Percentiles rank a stretch among this genome's conserved stretches.
These are phyloP conservation scores for Octopus bimaculoides DNA, from an alignment of 1,140 invertebrate species.

Conservation along the genomic window DNA sequence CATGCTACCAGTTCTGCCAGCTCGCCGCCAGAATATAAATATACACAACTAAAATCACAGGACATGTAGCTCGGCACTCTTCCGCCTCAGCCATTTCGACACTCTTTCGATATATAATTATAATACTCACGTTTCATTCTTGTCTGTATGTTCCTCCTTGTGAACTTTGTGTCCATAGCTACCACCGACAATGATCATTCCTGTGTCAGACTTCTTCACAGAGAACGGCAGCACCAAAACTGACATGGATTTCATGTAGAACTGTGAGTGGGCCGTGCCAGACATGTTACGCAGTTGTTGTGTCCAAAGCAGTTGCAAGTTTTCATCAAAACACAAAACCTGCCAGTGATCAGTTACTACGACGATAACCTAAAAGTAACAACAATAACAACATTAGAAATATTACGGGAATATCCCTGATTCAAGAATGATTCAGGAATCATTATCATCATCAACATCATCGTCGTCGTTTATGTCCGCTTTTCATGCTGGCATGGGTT, in stretches of 20 bases:
- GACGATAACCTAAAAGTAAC: conserved; percentile 39
- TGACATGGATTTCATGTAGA: conserved; percentile 38
- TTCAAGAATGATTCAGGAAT: too few relatives aligned
- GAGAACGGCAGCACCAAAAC: conserved; percentile 38
- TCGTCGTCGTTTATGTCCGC: too few relatives aligned
- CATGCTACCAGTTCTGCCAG: too few relatives aligned
- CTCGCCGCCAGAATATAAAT: too few relatives aligned
- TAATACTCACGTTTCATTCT: conserved; percentile 2
- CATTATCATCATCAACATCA: too few relatives aligned
- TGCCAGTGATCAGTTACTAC: conserved; percentile 46
- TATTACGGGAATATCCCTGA: too few relatives aligned
- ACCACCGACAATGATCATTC: conserved; percentile 44
- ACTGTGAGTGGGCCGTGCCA: conserved; percentile 29
- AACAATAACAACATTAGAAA: neutral
- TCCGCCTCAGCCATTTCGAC: too few relatives aligned
- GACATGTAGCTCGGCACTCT: too few relatives aligned
- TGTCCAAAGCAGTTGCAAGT: conserved; percentile 41
- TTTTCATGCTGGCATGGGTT: too few relatives aligned
- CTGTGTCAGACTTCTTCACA: conserved; percentile 41
- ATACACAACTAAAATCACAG: too few relatives aligned
- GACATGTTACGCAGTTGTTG: conserved; percentile 19
- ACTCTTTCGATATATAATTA: neutral
- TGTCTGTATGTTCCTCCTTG: conserved; percentile 13
- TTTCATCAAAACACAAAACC: conserved; percentile 42
- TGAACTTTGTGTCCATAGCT: conserved; percentile 41